Evolutionary conservation across 1,140 invertebrate species (phyloP).

Genomic region (Cyclina sinensis): DNA sequence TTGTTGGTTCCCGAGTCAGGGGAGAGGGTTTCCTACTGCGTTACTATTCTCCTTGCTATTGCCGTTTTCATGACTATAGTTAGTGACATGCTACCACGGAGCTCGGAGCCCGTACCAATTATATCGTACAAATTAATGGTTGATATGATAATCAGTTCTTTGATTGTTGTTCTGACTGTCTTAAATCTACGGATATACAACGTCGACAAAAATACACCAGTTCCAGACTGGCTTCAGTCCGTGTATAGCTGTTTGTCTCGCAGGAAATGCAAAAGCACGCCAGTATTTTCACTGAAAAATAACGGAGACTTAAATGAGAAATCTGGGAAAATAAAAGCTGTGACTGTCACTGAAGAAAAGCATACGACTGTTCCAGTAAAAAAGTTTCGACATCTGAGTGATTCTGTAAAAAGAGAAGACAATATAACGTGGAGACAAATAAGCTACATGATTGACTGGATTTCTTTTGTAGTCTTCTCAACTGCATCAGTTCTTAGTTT

Average conservation of each 20-base stretch:
- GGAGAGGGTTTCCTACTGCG: constrained; percentile 88
- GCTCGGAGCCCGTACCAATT: constrained; percentile 86
- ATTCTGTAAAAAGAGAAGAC: neutral
- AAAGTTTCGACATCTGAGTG: neutral
- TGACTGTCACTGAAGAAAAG: no score
- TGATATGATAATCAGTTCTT: constrained; percentile 45
- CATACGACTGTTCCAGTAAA: neutral
- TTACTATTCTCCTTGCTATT: constrained; percentile 88
- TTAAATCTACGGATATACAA: constrained; percentile 15
- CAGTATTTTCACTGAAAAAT: no score
- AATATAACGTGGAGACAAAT: neutral
- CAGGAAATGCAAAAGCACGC: no score
- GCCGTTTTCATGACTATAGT: constrained; percentile 89
- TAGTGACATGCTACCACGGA: constrained; percentile 88
- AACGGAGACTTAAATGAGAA: no score
- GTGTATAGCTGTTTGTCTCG: neutral
- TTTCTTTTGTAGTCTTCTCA: neutral
- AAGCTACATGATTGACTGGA: neutral
- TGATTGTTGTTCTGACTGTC: constrained; percentile 52
- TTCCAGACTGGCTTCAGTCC: constrained; percentile 1
- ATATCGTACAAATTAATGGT: constrained; percentile 76
- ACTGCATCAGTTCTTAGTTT: neutral
- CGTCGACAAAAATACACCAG: neutral
- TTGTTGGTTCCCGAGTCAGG: constrained; percentile 88
- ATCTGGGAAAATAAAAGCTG: no score